Base-by-base conservation (phyloP, 2,888 invertebrate genomes). In the Thera britannica region DNA sequence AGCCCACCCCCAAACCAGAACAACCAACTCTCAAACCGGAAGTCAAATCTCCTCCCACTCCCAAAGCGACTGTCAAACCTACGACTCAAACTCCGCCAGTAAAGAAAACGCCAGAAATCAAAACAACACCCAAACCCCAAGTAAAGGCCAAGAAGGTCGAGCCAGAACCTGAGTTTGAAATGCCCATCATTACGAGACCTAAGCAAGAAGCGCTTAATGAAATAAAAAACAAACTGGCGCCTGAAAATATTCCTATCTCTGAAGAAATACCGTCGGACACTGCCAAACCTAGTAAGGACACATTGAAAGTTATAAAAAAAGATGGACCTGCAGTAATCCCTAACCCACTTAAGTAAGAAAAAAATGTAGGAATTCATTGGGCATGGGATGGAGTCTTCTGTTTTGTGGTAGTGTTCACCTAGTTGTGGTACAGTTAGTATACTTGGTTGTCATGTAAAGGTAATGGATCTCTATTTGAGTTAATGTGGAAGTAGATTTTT, bases 281-380 rank as follows among this genome's bases (percentile, higher is more conserved):
- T 0, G 83, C 85, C 34, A 94, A 94, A 65, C 95, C 95, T 0
- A 84, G 84, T 74, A 90, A 90, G 68, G 94, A 94, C 73, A 94
- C 90, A 59, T 88, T 95, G 38, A 95, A 95, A 85, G 94, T 95
- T 2, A 95, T 95, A 67, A 95, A 93, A 77, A 95, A 94, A 77
- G 94, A 90, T 67, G 95, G 95, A 8, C 94, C 94, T 2, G 81
- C 87, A 35, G 94, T 93, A 76, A 94, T 94, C 34, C 93, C 92
- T 57, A 86, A 89, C 72, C 90, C 87, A 23, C 23, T 69, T 81
- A 84, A 65, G 68, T 83, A 72, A 88, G 23, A 23, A 23, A 23
- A 23, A 86, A 84, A 60, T 12, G 4, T 59, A 7, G 4, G 34
- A 51, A 54, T 52, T 62, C 46, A 7, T 56, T 61, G 56, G 48